Conservation (phyloP, 2,113 vertebrate species). For the Parotia lawesii region DNA sequence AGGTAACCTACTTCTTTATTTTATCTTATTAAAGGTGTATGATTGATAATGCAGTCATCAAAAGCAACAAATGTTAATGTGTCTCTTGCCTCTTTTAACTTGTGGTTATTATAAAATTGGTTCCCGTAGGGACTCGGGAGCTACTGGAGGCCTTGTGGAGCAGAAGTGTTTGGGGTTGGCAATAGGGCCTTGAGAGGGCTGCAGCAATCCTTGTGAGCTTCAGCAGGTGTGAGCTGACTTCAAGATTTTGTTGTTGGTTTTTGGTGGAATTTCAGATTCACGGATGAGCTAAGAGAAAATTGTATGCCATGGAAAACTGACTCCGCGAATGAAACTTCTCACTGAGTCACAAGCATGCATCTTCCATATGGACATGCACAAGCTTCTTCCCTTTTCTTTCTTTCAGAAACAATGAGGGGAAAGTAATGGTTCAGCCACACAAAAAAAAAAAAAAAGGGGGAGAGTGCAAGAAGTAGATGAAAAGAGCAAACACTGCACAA, state of each 20-base stretch:
- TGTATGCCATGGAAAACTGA: not conserved
- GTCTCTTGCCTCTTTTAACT: slow-evolving; percentile 16
- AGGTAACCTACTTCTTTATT: slow-evolving; percentile 77
- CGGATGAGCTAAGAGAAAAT: not conserved
- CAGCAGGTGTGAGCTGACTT: not conserved
- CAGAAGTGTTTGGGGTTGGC: not conserved
- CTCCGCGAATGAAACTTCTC: not conserved
- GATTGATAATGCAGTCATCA: slow-evolving; percentile 16
- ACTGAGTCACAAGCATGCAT: not conserved
- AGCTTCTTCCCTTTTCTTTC: not conserved
- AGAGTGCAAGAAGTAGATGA: not conserved
- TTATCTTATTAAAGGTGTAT: slow-evolving; percentile 29
- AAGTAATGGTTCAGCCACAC: not conserved
- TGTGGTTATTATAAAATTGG: not conserved
- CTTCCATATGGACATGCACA: not conserved
- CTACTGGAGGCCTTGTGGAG: not conserved
- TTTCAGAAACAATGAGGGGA: not conserved
- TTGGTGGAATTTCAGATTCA: not conserved
- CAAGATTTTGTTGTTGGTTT: not conserved
- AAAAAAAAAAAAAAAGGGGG: not conserved
- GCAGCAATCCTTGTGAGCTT: not conserved
- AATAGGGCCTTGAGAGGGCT: not conserved
- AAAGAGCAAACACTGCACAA: not conserved
- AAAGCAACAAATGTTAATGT: not conserved
- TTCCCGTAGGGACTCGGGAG: not conserved